Evolutionary conservation across 2,113 vertebrate genomes (phyloP), one percentile per base, ranked within the genome.

Genomic region (Strigops habroptila): DNA sequence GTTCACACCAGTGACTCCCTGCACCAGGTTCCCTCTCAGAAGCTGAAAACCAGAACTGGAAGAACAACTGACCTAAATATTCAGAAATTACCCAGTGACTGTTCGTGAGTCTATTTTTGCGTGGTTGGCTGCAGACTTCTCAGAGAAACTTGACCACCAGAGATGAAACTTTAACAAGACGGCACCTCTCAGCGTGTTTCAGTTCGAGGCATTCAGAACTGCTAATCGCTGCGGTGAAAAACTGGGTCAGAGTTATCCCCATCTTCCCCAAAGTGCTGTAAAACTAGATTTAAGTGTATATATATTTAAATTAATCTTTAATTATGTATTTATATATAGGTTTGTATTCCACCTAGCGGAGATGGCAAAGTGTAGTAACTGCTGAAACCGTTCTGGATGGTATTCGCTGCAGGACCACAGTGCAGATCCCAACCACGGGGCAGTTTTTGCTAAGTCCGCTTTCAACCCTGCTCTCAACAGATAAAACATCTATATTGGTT

Each of bases 181-280:
- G 59, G 75, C 82, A 67, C 85, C 85, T 94, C 91, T 71, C 85
- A 94, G 91, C 60, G 82, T 52, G 48, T 93, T 91, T 81, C 94
- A 74, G 75, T 90, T 35, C 18, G 64, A 94, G 85, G 79, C 70
- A 67, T 8, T 41, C 2, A 1, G 14, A 90, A 81, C 51, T 68
- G 70, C 93, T 90, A 88, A 93, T 84, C 68, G 90, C 52, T 88
- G 53, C 39, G 52, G 77, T 55, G 92, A 91, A 44, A 95, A 97
- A 94, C 1, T 96, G 86, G 93, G 93, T 95, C 95, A 96, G 73
- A 83, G 82, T 86, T 81, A 91, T 86, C 95, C 93, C 90, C 94
- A 78, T 55, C 89, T 75, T 96, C 96, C 95, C 91, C 35, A 44
- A 90, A 97, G 95, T 86, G 86, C 88, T 63, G 8, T 63, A 71